These are phyloP conservation scores for Phaethon lepturus DNA, from an alignment of 2,113 vertebrate species.

Conservation along the genomic window DNA sequence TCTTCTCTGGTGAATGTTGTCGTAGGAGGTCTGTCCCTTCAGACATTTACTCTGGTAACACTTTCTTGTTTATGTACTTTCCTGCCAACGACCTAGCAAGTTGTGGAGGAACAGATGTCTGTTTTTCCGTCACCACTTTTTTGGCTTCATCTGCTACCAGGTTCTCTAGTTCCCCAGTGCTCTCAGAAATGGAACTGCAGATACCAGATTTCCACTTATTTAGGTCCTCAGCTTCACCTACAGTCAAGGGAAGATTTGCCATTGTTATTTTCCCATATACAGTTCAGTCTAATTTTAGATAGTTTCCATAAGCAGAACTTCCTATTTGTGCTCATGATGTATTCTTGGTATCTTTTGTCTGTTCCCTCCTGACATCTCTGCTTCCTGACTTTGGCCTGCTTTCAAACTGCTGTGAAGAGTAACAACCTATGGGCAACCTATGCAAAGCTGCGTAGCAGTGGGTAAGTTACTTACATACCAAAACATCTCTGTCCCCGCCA, in stretches of 20 bases:
- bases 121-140: background rate
- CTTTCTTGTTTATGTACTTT: background rate
- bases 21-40: background rate
- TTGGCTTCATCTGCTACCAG: background rate
- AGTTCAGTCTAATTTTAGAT: background rate
- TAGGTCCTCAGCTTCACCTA: background rate
- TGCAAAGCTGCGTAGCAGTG: background rate
- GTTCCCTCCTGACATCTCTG: background rate
- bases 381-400: background rate
- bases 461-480: background rate
- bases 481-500: background rate
- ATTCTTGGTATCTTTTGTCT: background rate
- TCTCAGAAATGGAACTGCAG: background rate
- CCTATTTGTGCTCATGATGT: background rate
- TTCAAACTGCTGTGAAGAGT: background rate
- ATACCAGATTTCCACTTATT: background rate
- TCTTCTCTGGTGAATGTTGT: background rate
- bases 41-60: background rate
- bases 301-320: background rate
- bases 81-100: background rate
- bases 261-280: background rate
- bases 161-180: background rate
- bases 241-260: background rate
- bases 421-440: background rate
- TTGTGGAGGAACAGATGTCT: background rate